These are phyloP conservation scores for Promerops cafer DNA, from an alignment of 2,113 vertebrate species.

Conservation along the genomic window DNA sequence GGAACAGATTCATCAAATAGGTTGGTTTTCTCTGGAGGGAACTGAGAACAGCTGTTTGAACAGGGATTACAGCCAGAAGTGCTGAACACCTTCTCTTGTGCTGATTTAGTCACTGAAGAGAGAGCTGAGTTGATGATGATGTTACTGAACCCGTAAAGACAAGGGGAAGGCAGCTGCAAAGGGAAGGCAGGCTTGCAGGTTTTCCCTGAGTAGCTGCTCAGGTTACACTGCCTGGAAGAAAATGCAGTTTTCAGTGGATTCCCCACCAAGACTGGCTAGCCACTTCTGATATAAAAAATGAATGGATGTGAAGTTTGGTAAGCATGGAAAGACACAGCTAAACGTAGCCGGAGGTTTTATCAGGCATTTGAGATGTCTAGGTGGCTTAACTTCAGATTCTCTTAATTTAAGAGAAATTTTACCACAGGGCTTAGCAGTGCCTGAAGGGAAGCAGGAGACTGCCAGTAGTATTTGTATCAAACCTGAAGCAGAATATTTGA, in stretches of 20 bases:
- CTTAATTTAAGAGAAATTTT: neutral
- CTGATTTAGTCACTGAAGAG: neutral
- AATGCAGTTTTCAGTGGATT: neutral
- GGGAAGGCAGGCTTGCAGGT: neutral
- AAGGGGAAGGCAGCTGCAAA: neutral
- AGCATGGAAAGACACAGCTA: neutral
- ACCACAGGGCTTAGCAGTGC: neutral
- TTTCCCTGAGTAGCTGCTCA: neutral
- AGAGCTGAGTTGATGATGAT: neutral
- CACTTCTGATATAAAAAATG: neutral
- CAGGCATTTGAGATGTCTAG: neutral
- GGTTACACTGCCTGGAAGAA: neutral
- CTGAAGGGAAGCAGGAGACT: neutral
- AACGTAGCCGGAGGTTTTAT: neutral
- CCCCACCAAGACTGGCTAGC: neutral
- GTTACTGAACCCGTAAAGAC: neutral
- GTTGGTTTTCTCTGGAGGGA: neutral
- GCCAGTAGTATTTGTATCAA: neutral
- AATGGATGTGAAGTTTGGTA: neutral
- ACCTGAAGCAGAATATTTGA: neutral
- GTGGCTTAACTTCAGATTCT: neutral
- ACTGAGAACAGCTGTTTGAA: neutral
- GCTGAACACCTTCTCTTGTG: neutral
- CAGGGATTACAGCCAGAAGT: neutral
- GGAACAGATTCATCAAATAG: neutral